Evolutionary conservation across 2,797 vertebrate species (phyloP).

Genomic region (Pyrocephalus nanus): DNA sequence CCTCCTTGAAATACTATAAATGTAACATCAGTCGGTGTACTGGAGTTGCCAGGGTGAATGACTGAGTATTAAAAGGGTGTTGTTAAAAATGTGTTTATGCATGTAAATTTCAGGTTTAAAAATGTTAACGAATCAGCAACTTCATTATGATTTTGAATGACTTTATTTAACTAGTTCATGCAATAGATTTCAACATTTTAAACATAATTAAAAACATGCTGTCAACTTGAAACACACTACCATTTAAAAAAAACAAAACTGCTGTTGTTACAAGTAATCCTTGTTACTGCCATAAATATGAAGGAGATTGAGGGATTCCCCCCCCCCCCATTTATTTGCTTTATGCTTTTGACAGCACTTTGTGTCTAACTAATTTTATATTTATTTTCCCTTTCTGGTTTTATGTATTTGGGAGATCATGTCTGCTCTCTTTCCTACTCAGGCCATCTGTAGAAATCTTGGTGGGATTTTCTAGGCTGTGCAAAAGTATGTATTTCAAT

Average conservation of each 20-base stretch:
- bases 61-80: not conserved
- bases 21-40: not conserved
- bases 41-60: not conserved
- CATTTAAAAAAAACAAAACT: not conserved
- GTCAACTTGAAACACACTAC: not conserved
- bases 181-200: not conserved
- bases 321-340: not conserved
- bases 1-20: not conserved
- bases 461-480: not conserved
- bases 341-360: not conserved
- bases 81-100: not conserved
- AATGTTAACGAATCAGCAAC: not conserved
- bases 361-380: not conserved
- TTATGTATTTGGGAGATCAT: not conserved
- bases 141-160: not conserved
- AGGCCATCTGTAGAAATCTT: not conserved
- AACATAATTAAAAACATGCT: not conserved
- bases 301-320: not conserved
- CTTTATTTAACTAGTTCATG: not conserved
- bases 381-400: not conserved
- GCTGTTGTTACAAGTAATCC: not conserved
- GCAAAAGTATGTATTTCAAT: not conserved
- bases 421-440: not conserved
- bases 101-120: conserved; percentile 5
- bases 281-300: not conserved